A percentile compares a stretch with the other conserved stretches of the same genome.
Evolutionary conservation across 2,888 invertebrate species (phyloP).

Genomic region (Lathronympha strigana): DNA sequence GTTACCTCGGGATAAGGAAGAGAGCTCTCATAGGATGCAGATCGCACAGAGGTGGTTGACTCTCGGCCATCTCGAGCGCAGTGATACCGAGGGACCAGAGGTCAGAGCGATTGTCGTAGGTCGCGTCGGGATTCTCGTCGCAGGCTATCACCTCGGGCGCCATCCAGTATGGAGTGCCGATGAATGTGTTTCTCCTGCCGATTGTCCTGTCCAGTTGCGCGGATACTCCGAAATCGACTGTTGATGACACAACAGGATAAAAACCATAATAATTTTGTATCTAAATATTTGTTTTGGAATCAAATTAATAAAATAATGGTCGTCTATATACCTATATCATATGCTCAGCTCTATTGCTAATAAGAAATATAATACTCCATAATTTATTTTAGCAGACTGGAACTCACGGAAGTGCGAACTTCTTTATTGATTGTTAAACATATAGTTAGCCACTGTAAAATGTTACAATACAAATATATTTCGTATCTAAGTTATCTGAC

Average conservation of each 20-base stretch:
- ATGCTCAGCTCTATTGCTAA: too few species aligned
- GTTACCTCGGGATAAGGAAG: conserved; percentile 94
- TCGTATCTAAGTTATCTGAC: too few species aligned
- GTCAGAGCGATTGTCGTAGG: conserved; percentile 98
- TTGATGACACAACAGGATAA: conserved; percentile 46
- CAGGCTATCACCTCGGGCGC: conserved; percentile 99
- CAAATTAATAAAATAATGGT: too few species aligned
- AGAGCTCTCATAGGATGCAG: conserved; percentile 99
- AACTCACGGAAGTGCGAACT: too few species aligned
- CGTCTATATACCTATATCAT: too few species aligned
- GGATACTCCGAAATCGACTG: conserved; percentile 99
- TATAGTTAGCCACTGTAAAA: too few species aligned
- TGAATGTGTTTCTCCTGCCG: conserved; percentile 99
- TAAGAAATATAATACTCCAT: too few species aligned
- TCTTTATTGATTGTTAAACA: too few species aligned
- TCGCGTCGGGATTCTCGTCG: conserved; percentile 99
- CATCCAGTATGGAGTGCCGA: conserved; percentile 99
- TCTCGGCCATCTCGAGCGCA: conserved; percentile 99
- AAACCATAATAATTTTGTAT: conserved; percentile 10
- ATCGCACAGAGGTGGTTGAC: conserved; percentile 99
- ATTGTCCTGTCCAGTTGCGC: conserved; percentile 99
- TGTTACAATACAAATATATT: too few species aligned
- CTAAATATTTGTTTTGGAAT: neutral
- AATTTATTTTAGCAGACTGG: too few species aligned
- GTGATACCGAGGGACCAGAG: conserved; percentile 98